Conservation (phyloP, 2,888 invertebrate species). For the Caenorhabditis sinica region DNA sequence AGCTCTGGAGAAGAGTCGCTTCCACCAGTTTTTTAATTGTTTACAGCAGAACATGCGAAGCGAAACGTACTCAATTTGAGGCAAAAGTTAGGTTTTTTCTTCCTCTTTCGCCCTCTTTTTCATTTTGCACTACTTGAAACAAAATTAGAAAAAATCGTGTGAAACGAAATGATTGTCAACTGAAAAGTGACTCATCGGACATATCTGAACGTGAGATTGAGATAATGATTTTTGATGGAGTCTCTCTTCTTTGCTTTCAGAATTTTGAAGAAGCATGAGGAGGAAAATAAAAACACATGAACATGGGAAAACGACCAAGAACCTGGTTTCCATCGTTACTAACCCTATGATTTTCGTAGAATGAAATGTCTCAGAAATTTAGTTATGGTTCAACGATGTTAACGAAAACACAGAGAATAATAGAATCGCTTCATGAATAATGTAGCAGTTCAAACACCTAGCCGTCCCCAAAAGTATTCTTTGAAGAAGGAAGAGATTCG, state of each 20-base stretch:
- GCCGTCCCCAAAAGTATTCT: background rate
- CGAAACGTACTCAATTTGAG: slow-evolving; percentile 49
- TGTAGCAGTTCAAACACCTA: background rate
- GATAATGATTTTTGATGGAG: background rate
- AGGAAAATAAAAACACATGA: background rate
- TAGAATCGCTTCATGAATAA: background rate
- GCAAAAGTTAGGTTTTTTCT: slow-evolving; percentile 29
- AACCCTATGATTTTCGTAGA: slow-evolving; percentile 11
- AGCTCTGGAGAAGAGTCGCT: background rate
- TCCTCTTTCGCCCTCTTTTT: slow-evolving; percentile 1
- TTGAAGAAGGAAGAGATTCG: background rate
- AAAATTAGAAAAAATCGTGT: slow-evolving; percentile 18
- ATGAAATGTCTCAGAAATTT: background rate
- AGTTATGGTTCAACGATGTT: background rate
- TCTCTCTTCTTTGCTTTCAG: background rate
- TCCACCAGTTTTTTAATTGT: slow-evolving; percentile 50
- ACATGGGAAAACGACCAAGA: background rate
- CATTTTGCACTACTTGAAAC: slow-evolving; percentile 1
- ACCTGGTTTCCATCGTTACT: slow-evolving; percentile 15
- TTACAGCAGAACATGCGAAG: slow-evolving; percentile 50
- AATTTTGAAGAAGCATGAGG: no score
- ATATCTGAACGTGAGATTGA: background rate
- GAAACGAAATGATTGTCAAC: slow-evolving; percentile 35
- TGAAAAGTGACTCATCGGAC: slow-evolving; percentile 16
- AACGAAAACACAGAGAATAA: background rate